Evolutionary conservation across 2,888 invertebrate genomes (phyloP), one percentile per base, ranked within the genome.

Genomic region (Oscheius sp.): DNA sequence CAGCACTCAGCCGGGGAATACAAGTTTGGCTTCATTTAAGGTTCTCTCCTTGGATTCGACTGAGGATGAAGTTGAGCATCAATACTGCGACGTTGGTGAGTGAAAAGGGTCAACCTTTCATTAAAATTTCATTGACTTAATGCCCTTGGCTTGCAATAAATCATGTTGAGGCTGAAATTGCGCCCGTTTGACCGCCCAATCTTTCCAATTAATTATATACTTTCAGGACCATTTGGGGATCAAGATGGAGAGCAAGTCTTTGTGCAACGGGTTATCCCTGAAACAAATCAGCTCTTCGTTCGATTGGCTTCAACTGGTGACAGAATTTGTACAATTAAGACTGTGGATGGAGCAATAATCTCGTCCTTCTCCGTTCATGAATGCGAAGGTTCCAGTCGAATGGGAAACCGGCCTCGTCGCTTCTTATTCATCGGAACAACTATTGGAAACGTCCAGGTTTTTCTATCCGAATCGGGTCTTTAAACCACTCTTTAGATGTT

Each of bases 181-280:
- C n/a, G n/a, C n/a, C n/a, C n/a, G n/a, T n/a, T n/a, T n/a, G n/a
- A n/a, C n/a, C n/a, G n/a, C n/a, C 37, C 57, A 34, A 57, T 31
- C n/a, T 12, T 52, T 25, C 53, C 8, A 8, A 29, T 45, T 46
- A 27, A 15, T 46, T 46, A 10, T 42, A 15, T n/a, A 4, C 25
- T 45, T 50, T 20, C 69, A 90, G 95, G 95, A 4, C 97, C 97
- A 0, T 97, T 93, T 87, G 97, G 97, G 0, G 97, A 97, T 87
- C 95, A 95, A 87, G 95, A 97, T 87, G 96, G 96, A 86, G 95
- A 96, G 85, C 96, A 95, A 89, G 93, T 98, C 72, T 96, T 98
- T 87, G 92, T 98, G 55, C 97, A 97, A 88, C 95, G 96, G 89
- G 93, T 97, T 12, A 94, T 97, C 15, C 96, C 96, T 0, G 96